Conservation (phyloP, 1,140 invertebrate species). For the Alviniconcha marisindica region DNA sequence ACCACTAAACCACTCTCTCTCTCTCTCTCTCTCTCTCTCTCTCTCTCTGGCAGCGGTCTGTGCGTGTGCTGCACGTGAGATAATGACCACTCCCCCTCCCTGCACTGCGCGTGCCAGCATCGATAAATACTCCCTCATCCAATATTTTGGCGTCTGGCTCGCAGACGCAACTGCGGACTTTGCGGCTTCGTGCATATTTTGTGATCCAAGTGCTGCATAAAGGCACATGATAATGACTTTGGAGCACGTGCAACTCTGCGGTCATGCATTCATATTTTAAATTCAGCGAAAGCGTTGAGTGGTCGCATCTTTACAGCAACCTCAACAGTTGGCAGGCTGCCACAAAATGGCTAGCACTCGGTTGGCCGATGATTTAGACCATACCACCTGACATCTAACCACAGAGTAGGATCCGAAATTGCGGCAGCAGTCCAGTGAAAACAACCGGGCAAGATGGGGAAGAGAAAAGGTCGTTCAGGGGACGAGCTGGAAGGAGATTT, state of each 20-base stretch:
- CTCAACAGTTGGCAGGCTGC: constrained; percentile 15
- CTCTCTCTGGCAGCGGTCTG: too few species aligned
- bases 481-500: constrained; percentile 77
- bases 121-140: constrained; percentile 8
- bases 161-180: background rate
- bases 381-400: too few species aligned
- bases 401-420: background rate
- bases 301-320: background rate
- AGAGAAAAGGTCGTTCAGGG: constrained; percentile 64
- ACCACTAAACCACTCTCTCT: too few species aligned
- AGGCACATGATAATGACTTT: background rate
- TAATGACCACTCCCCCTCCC: background rate
- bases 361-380: too few species aligned
- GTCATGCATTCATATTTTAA: too few species aligned
- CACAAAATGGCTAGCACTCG: background rate
- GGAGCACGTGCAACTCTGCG: background rate
- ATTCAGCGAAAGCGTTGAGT: too few species aligned
- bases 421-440: background rate
- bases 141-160: background rate
- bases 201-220: background rate
- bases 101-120: constrained; percentile 27
- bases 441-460: constrained; percentile 53
- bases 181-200: background rate
- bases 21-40: too few species aligned
- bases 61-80: background rate